Base-by-base conservation (phyloP, 2,888 invertebrate genomes). In the Clitarchus hookeri region DNA sequence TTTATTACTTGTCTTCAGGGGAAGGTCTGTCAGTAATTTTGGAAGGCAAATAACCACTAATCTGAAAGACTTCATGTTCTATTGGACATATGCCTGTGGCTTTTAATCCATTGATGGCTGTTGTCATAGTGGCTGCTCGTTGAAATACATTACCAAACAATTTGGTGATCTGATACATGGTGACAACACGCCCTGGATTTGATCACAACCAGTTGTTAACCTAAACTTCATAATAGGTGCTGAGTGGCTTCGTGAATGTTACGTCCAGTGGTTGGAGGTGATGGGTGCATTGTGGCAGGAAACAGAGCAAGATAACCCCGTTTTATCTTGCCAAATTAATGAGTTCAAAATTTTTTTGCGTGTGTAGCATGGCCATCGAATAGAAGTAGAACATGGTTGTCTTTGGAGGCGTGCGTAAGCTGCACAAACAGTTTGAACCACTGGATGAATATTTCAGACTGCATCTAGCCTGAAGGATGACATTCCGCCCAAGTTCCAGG, bases 401-500 rank as follows among this genome's bases (percentile, higher is more conserved):
- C 88, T 84, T 84, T 79, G 79, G 88, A 87, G 4, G 89, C 89
- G 19, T 90, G 89, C 25, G 36, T 87, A 36, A 86, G 84, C 1
- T 87, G 82, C 78, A 89, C 85, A 84, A 90, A 90, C 88, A 91
- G 90, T 44, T 88, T 83, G 82, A 91, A 89, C 90, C 90, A 91
- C 16, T 13, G 19, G 6, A 82, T 12, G 44, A 26, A 82, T 12
- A 82, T 82, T 12, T 90, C 90, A 87, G 88, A 88, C 86, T 88
- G 88, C 86, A 90, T 89, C 44, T 27, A 82, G 16, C 82, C 82
- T 36, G 36, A 36, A 19, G 27, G 27, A 44, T 27, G 44, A 86
- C 88, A 89, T 84, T 86, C 89, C 84, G 88, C 88, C 25, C 90
- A 88, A 84, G 89, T 86, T 83, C 89, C 89, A 48, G 89, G 88